phyloP scores from a whole-genome alignment of 2,113 vertebrate species.

The Oophaga pumilio region DNA sequence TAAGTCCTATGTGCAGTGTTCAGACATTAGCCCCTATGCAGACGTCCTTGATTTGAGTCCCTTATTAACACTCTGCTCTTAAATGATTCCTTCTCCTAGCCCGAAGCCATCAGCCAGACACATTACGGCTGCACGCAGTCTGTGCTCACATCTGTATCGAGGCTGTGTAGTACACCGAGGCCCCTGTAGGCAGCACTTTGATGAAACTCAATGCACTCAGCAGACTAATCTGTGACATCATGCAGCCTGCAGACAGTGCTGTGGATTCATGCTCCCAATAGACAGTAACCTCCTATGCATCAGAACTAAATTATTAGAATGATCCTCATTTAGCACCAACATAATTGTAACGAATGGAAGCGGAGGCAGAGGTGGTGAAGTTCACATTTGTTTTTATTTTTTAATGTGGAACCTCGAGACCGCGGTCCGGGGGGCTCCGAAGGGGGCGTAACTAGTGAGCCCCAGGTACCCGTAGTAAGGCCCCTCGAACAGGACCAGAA shows the following conservation, averaged over 20 bases:
- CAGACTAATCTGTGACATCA: conserved; percentile 13
- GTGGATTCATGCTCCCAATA: background rate
- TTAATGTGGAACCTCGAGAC: too few relatives aligned
- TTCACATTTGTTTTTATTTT: too few relatives aligned
- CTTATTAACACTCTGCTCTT: conserved; percentile 22
- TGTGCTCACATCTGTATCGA: background rate
- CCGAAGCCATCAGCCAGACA: conserved; percentile 2
- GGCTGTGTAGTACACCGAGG: background rate
- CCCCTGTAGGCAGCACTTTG: conserved; percentile 5
- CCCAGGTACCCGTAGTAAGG: too few relatives aligned
- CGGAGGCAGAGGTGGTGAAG: too few relatives aligned
- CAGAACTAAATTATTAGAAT: background rate
- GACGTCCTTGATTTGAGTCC: conserved; percentile 20
- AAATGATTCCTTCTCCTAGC: conserved; percentile 5
- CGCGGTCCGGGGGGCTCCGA: too few relatives aligned
- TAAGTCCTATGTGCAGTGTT: conserved; percentile 18
- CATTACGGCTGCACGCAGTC: background rate
- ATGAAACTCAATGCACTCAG: background rate
- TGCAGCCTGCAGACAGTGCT: background rate
- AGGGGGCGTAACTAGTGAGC: too few relatives aligned
- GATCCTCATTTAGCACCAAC: background rate
- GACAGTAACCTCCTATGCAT: background rate
- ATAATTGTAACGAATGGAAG: too few relatives aligned
- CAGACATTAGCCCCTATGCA: conserved; percentile 13
- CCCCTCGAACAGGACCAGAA: too few relatives aligned